Base-by-base conservation (phyloP, 2,888 invertebrate genomes). In the Alentia gelatinosa region DNA sequence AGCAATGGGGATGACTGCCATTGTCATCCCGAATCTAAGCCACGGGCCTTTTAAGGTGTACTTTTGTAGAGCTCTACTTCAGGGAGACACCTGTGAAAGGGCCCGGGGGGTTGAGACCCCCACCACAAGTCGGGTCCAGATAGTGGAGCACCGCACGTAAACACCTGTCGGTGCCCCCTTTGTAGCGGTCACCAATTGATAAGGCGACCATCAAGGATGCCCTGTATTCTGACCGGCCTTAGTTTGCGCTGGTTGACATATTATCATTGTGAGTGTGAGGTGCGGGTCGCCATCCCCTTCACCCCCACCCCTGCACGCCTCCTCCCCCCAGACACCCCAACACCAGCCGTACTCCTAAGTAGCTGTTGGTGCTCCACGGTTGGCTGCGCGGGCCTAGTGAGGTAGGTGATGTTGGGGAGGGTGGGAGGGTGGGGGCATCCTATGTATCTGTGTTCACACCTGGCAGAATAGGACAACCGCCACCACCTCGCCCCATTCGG, bases 321-420 rank as follows among this genome's bases (percentile, higher is more conserved):
- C 3, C 56, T 1, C 56, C 19, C 19, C 3, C 56, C 56, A 3
- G 1, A 3, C 19, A 5, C 5, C n/a, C 56, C 9, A 56, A 56
- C 56, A n/a, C n/a, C n/a, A n/a, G n/a, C n/a, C n/a, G n/a, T n/a
- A 56, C 56, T 56, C 56, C 74, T 74, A 74, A 74, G 74, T 74
- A 74, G 74, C 74, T 74, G 74, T 74, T 74, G 74, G 74, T 33
- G 15, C 74, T 26, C 33, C 74, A 74, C 30, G 74, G 74, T 3
- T 74, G 30, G 30, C 74, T 74, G 74, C 26, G 26, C 74, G 12
- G 74, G 33, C 56, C n/a, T 56, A 56, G 56, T 56, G 56, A n/a
- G 56, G 56, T 56, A n/a, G 56, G 19, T 5, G 56, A n/a, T 1
- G 12, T 4, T 26, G 1, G 33, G 15, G 74, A 74, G 1, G 74